Base-by-base conservation (phyloP, 37 sponge, comb jelly and placozoan genomes). In the Eunapius fragilis region DNA sequence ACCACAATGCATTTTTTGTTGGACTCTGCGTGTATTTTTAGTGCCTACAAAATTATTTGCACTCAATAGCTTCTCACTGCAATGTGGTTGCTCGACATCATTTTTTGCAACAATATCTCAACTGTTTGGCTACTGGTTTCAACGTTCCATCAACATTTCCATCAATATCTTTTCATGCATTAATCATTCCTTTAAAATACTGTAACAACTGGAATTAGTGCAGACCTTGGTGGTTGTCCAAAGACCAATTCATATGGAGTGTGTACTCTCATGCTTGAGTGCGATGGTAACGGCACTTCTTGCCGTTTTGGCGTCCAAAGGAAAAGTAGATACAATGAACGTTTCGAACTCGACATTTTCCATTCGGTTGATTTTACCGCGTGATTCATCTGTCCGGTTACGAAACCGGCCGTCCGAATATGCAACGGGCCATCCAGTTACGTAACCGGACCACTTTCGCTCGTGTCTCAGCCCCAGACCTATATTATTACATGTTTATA, bases 201-300 rank as follows among this genome's bases (percentile, higher is more conserved):
- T 32, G 83, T 82, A 71, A 72, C 48, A 71, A 37, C 72, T 71
- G 83, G 37, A 32, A 82, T 37, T 34, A 82, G 83, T 48, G 71
- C n/a, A 45, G 83, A 82, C 72, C 83, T 82, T 36, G 38, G 83
- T 71, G 83, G 83, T 71, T 71, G 83, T 35, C 72, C 83, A 71
- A 82, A 82, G 73, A 82, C 71, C 41, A 82, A 25, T 49, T 71
- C 83, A 82, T 82, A 82, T 38, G 83, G 83, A 82, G 83, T 82
- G 37, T 34, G 72, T 71, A 49, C 72, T 71, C 71, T 82, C 81
- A 37, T 82, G 72, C 26, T 35, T 82, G 83, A 37, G 83, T 82
- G 83, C 5, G 72, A 82, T 82, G 72, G 83, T 82, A 41, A 69
- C 82, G 68, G 82, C 7, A 45, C 9, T 11, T 45, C 7, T 4